A percentile compares a stretch with the other conserved stretches of the same genome.
phyloP scores from a whole-genome alignment of 2,888 invertebrate species.

The Coelogynopora nodosa region DNA sequence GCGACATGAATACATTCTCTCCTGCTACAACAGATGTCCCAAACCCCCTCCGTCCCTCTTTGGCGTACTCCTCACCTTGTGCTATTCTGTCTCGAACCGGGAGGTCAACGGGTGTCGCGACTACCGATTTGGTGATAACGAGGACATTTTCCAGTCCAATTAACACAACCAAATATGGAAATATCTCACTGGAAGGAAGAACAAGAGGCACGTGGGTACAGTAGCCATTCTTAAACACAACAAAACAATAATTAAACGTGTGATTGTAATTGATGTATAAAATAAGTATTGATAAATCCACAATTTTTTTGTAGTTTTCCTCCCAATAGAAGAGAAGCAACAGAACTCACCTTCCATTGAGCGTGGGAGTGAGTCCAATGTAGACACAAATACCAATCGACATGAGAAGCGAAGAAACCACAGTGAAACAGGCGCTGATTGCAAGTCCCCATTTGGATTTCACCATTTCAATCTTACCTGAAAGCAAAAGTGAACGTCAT shows the following conservation, averaged over 20 bases:
- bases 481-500: slow-evolving; percentile 37
- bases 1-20: too few species aligned
- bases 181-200: slow-evolving; percentile 69
- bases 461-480: slow-evolving; percentile 79
- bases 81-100: slow-evolving; percentile 92
- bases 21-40: too few species aligned
- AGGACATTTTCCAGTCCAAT: slow-evolving; percentile 77
- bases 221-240: too few species aligned
- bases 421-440: slow-evolving; percentile 80
- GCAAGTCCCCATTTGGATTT: slow-evolving; percentile 81
- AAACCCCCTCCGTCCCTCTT: too few species aligned
- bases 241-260: too few species aligned
- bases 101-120: slow-evolving; percentile 79
- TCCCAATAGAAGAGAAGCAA: too few species aligned
- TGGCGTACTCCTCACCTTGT: slow-evolving; percentile 68
- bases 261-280: too few species aligned
- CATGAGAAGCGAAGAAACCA: slow-evolving; percentile 77
- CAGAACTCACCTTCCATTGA: slow-evolving; percentile 60
- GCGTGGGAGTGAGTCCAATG: slow-evolving; percentile 60
- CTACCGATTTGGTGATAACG: slow-evolving; percentile 71
- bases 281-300: too few species aligned
- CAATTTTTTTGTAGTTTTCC: too few species aligned
- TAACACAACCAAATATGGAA: slow-evolving; percentile 88
- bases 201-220: background rate
- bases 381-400: slow-evolving; percentile 69